A percentile compares a stretch with the other conserved stretches of the same genome.
Conservation (phyloP, 2,113 vertebrate genomes). For the Mobula birostris region DNA sequence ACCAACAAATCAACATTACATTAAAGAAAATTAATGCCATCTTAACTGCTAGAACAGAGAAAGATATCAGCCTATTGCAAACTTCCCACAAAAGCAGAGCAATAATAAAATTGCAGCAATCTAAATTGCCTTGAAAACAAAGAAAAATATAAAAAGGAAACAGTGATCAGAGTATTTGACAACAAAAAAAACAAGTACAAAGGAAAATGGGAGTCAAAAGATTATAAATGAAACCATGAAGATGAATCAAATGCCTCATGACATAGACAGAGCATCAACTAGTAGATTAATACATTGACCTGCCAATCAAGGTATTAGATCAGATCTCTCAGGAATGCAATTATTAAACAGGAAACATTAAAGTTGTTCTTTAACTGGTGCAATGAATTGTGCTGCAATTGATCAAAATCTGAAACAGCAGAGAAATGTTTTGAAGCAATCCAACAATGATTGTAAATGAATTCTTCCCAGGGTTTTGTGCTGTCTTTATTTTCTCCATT, state of each 20-base stretch:
- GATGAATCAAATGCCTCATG: slow-evolving; percentile 1
- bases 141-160: slow-evolving; percentile 24
- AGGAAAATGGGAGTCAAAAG: slow-evolving; percentile 19
- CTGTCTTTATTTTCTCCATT: not conserved
- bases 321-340: slow-evolving; percentile 20
- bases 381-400: not conserved
- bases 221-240: slow-evolving; percentile 21
- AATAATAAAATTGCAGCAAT: not conserved
- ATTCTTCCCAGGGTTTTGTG: not conserved
- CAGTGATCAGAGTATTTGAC: slow-evolving; percentile 16
- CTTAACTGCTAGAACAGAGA: not conserved
- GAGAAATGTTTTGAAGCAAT: not conserved
- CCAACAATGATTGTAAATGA: not conserved
- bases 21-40: slow-evolving; percentile 14
- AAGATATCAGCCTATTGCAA: not conserved
- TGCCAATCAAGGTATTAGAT: slow-evolving; percentile 32
- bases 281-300: slow-evolving; percentile 24
- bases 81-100: not conserved
- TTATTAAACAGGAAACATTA: slow-evolving; percentile 27
- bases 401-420: not conserved
- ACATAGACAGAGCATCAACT: slow-evolving; percentile 17
- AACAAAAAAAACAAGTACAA: slow-evolving; percentile 30
- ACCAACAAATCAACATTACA: not conserved
- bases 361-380: not conserved
- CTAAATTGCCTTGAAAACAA: slow-evolving; percentile 4